A percentile compares a stretch with the other conserved stretches of the same genome.
phyloP scores from a whole-genome alignment of 2,888 invertebrate genomes.

The Cerastoderma edule region DNA sequence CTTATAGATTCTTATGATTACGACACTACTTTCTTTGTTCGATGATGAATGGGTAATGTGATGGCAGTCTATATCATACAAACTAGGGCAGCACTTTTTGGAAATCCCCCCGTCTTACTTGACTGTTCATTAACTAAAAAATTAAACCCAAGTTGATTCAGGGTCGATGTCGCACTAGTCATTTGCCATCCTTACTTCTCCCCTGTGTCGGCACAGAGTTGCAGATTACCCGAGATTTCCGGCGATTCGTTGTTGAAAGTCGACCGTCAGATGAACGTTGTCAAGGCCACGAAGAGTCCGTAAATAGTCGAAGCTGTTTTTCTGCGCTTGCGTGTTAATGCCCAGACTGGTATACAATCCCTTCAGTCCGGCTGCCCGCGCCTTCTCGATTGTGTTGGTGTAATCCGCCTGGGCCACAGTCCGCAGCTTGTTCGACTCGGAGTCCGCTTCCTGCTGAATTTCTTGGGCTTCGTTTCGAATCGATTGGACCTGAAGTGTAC shows the following conservation, averaged over 20 bases:
- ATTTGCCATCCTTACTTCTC: no score
- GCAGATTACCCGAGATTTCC: no score
- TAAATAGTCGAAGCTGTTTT: conserved; percentile 78
- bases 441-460: conserved; percentile 66
- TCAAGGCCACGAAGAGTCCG: conserved; percentile 71
- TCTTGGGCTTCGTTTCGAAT: conserved; percentile 74
- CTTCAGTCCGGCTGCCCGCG: conserved; percentile 71
- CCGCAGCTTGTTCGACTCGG: conserved; percentile 60
- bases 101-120: no score
- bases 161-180: no score
- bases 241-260: conserved; percentile 75
- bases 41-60: no score
- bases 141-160: no score
- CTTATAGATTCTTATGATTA: no score
- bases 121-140: no score
- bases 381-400: conserved; percentile 72
- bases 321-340: conserved; percentile 68
- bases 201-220: no score
- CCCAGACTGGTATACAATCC: conserved; percentile 66
- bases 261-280: conserved; percentile 75
- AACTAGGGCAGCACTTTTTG: no score
- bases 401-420: conserved; percentile 70
- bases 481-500: conserved; percentile 70
- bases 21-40: no score
- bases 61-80: no score